Percentiles rank a stretch among this genome's conserved stretches.
phyloP scores from a whole-genome alignment of 2,888 invertebrate species.

The Lycophotia porphyrea region DNA sequence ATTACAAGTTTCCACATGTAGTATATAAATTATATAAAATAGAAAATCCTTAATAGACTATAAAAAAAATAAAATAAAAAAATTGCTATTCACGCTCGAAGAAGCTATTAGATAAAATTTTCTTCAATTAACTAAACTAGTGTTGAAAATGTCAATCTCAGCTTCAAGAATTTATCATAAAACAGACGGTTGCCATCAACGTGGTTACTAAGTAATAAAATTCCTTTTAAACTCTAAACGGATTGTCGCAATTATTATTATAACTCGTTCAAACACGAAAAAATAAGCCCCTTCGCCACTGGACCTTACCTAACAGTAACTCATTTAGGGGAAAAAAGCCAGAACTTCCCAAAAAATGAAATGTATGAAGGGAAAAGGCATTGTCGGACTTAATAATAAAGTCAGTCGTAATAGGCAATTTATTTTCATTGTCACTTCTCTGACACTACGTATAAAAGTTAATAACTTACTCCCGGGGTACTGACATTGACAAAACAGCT shows the following conservation, averaged over 20 bases:
- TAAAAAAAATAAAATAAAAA: too few species aligned
- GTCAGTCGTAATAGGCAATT: conserved; percentile 66
- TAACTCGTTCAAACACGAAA: conserved; percentile 8
- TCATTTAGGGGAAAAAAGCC: conserved; percentile 31
- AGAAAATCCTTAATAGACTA: too few species aligned
- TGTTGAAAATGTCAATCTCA: too few species aligned
- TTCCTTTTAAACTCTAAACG: not conserved
- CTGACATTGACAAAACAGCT: conserved; percentile 52
- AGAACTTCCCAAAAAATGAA: conserved; percentile 41
- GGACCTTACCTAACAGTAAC: conserved; percentile 13
- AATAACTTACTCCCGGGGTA: conserved; percentile 57
- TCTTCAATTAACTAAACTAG: too few species aligned
- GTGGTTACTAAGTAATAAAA: too few species aligned
- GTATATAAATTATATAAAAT: too few species aligned
- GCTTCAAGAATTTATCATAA: not conserved
- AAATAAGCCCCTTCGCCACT: not conserved
- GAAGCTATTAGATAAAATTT: too few species aligned
- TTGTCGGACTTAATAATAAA: conserved; percentile 57
- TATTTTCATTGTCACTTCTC: conserved; percentile 67
- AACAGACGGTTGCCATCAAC: not conserved
- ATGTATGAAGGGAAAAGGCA: conserved; percentile 45
- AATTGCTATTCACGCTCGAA: too few species aligned
- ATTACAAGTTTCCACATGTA: too few species aligned
- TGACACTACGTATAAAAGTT: conserved; percentile 68
- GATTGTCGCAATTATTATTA: not conserved